Percentiles rank a stretch among this genome's conserved stretches.
Conservation (phyloP, 1,140 invertebrate genomes). For the Theocolax elegans region DNA sequence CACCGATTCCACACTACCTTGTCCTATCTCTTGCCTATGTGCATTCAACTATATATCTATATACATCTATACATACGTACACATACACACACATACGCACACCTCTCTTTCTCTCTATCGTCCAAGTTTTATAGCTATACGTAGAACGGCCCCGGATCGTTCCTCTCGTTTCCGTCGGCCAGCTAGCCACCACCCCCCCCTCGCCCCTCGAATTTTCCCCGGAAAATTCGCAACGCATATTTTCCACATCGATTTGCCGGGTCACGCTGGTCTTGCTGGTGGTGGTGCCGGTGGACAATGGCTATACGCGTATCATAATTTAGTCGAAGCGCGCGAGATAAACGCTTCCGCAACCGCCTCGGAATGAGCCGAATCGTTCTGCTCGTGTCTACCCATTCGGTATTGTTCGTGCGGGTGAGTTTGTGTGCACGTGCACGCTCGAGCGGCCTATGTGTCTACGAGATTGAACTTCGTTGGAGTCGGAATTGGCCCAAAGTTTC, state of each 20-base stretch:
- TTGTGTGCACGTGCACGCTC: not conserved
- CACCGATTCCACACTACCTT: not conserved
- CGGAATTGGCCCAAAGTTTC: conserved; percentile 3
- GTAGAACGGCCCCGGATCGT: not conserved
- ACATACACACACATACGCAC: not conserved
- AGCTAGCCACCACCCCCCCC: too few relatives aligned
- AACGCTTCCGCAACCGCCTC: conserved; percentile 6
- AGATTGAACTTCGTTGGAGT: not conserved
- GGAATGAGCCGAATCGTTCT: conserved; percentile 6
- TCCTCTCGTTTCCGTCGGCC: not conserved
- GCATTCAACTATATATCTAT: too few relatives aligned
- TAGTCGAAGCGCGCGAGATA: conserved; percentile 13
- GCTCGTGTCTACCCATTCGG: too few relatives aligned
- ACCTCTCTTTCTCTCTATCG: not conserved
- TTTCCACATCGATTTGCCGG: conserved; percentile 23
- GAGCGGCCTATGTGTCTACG: not conserved
- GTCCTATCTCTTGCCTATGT: too few relatives aligned
- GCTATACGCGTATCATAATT: conserved; percentile 22
- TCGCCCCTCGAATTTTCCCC: not conserved
- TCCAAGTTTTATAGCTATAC: not conserved
- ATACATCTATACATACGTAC: not conserved
- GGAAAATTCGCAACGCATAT: conserved; percentile 28
- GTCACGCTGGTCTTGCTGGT: too few relatives aligned
- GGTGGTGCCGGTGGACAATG: conserved; percentile 7
- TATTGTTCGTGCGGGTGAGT: too few relatives aligned